Evolutionary conservation across 2,113 vertebrate species (phyloP).

Genomic region (Lamprologus sp.): DNA sequence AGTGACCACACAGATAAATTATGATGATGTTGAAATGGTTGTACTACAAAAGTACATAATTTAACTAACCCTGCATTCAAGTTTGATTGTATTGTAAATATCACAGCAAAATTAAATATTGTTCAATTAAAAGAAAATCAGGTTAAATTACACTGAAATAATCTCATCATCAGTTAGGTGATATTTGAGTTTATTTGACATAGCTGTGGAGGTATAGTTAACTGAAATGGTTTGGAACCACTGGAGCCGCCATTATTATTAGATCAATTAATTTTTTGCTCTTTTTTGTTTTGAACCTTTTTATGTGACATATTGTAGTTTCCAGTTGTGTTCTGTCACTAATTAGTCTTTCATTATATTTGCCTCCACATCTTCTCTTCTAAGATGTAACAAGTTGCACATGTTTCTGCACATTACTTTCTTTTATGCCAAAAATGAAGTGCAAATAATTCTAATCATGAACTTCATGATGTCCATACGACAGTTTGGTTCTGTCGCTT

Average conservation of each 20-base stretch:
- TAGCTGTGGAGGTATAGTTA: neutral
- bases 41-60: neutral
- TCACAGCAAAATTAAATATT: neutral
- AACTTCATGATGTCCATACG: neutral
- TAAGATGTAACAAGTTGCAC: neutral
- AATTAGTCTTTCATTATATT: neutral
- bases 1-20: neutral
- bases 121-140: neutral
- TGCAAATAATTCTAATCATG: neutral
- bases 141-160: neutral
- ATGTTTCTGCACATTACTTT: neutral
- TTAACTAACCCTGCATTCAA: neutral
- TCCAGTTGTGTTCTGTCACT: neutral
- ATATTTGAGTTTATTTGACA: neutral
- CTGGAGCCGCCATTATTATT: neutral
- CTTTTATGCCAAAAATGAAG: neutral
- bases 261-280: neutral
- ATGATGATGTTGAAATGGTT: neutral
- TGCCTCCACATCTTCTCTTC: neutral
- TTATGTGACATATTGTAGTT: neutral
- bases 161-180: neutral
- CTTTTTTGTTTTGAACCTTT: neutral
- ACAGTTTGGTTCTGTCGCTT: rapidly evolving
- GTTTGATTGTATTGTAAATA: neutral
- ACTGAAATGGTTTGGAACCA: neutral